These are phyloP conservation scores for Zonotrichia albicollis DNA, from an alignment of 2,797 vertebrate genomes.

Conservation along the genomic window DNA sequence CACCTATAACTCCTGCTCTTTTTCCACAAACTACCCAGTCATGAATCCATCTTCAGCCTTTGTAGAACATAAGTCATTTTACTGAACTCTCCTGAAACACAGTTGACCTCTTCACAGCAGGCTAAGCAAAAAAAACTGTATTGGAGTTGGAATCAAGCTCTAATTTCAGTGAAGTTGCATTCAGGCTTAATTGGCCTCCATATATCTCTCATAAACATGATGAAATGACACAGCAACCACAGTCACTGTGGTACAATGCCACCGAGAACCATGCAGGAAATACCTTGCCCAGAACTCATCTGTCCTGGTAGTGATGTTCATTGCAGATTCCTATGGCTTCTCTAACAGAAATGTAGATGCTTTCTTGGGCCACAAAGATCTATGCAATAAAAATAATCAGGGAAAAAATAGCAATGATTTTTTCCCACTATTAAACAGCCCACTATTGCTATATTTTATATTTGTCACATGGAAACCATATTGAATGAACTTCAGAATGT, in stretches of 20 bases:
- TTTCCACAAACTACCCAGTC: not conserved
- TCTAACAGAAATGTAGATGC: not conserved
- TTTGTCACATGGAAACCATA: not conserved
- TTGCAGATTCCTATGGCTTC: not conserved
- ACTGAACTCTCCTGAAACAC: not conserved
- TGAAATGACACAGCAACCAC: not conserved
- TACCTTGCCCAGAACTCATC: not conserved
- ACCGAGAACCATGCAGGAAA: not conserved
- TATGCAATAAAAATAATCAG: not conserved
- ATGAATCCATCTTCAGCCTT: not conserved
- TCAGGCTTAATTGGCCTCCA: not conserved
- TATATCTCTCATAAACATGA: not conserved
- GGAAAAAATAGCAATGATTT: not conserved
- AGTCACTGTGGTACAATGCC: not conserved
- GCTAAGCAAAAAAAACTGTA: not conserved
- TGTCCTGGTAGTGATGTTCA: not conserved
- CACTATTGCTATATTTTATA: not conserved
- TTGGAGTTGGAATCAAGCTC: not conserved
- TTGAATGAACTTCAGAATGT: not conserved
- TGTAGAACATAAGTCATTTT: not conserved
- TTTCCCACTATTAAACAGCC: not conserved
- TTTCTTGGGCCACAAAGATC: not conserved
- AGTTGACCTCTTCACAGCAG: not conserved
- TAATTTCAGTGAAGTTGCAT: not conserved
- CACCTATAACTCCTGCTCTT: conserved; percentile 5